These are phyloP conservation scores for Chionomys nivalis DNA, from an alignment of 2,113 vertebrate genomes.

Conservation along the genomic window DNA sequence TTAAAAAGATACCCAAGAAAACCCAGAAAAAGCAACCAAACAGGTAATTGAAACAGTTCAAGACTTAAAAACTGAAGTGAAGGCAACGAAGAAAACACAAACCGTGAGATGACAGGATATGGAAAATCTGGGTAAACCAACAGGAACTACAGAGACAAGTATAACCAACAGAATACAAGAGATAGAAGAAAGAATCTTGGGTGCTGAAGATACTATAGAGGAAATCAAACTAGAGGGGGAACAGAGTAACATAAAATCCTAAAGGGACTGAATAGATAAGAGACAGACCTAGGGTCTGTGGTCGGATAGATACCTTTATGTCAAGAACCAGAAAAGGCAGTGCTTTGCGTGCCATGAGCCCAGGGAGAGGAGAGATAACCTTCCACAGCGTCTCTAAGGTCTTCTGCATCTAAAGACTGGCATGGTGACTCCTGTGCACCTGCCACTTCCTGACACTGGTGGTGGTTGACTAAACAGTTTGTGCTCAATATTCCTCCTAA, in stretches of 20 bases:
- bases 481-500: neutral
- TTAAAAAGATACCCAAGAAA: too few relatives aligned
- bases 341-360: neutral
- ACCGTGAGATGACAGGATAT: too few relatives aligned
- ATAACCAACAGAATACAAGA: too few relatives aligned
- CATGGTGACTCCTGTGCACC: neutral
- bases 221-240: too few relatives aligned
- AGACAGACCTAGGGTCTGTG: neutral
- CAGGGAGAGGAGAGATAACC: neutral
- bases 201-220: too few relatives aligned
- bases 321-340: neutral
- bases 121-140: too few relatives aligned
- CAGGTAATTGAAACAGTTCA: too few relatives aligned
- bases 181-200: too few relatives aligned
- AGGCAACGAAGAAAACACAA: too few relatives aligned
- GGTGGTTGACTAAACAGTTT: neutral
- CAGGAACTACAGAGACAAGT: too few relatives aligned
- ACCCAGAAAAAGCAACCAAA: too few relatives aligned
- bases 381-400: neutral
- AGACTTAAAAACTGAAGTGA: too few relatives aligned
- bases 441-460: neutral
- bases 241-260: neutral
- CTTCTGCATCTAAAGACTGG: neutral
- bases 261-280: neutral
- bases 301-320: neutral